These are phyloP conservation scores for Rhabditoides inermis DNA, from an alignment of 2,888 invertebrate species.

Conservation along the genomic window DNA sequence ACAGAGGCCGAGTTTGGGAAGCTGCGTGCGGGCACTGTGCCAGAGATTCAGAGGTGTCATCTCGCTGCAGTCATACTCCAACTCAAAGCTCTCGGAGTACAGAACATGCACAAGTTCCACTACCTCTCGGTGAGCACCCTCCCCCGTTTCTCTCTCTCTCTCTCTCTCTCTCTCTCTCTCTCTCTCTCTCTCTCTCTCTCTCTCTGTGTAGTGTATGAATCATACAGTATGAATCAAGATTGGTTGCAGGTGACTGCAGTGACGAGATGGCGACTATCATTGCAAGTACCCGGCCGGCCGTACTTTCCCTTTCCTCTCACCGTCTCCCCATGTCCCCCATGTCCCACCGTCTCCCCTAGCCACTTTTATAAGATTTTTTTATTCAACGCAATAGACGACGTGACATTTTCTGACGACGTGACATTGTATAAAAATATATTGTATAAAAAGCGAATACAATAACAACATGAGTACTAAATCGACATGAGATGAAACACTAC, in stretches of 20 bases:
- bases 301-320: no score
- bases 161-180: slow-evolving; percentile 4
- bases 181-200: slow-evolving; percentile 1
- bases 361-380: no score
- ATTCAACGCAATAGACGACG: no score
- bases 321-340: no score
- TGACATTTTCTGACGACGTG: no score
- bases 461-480: no score
- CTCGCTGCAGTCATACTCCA: slow-evolving; percentile 76
- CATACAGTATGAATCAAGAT: slow-evolving; percentile 8
- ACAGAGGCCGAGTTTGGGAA: slow-evolving; percentile 68
- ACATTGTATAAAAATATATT: no score
- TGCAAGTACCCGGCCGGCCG: slow-evolving; percentile 71
- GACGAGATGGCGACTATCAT: slow-evolving; percentile 82
- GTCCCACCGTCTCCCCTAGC: no score
- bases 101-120: slow-evolving; percentile 79
- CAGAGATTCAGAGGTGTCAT: slow-evolving; percentile 85
- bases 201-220: slow-evolving; percentile 1
- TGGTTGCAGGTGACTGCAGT: slow-evolving; percentile 68
- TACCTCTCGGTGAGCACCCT: slow-evolving; percentile 66
- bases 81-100: slow-evolving; percentile 84
- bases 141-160: no score
- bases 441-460: no score
- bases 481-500: no score
- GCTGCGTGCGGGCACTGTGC: slow-evolving; percentile 68